Evolutionary conservation across 1,140 invertebrate genomes (phyloP).

Genomic region (Calephelis nemesis): DNA sequence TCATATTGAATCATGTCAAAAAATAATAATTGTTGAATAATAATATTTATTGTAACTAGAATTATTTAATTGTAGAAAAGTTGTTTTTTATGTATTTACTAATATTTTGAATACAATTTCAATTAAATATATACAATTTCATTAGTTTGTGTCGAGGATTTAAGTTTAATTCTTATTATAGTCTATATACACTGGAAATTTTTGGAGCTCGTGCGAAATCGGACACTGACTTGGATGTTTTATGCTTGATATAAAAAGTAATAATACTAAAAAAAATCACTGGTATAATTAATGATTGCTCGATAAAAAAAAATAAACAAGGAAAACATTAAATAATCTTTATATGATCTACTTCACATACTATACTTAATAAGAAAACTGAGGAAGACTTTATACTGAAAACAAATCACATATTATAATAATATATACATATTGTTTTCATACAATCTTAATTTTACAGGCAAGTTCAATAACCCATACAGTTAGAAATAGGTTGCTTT

Average conservation of each 20-base stretch:
- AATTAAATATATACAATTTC: conserved; percentile 5
- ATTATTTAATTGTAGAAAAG: too few species aligned
- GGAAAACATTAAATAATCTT: neutral
- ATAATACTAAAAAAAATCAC: neutral
- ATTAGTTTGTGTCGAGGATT: neutral
- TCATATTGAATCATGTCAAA: neutral
- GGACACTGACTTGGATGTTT: neutral
- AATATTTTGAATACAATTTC: neutral
- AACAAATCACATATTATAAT: conserved; percentile 8
- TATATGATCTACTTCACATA: neutral
- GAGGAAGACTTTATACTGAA: conserved; percentile 4
- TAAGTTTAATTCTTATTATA: neutral
- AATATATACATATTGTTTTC: conserved; percentile 8
- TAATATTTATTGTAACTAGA: too few species aligned
- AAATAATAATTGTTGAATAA: too few species aligned
- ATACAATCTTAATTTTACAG: conserved; percentile 6
- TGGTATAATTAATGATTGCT: neutral
- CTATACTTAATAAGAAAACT: neutral
- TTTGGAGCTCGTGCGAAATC: conserved; percentile 8
- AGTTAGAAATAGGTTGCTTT: too few species aligned
- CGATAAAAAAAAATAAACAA: conserved; percentile 2
- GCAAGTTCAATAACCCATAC: neutral
- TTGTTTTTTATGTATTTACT: too few species aligned
- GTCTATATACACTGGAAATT: conserved; percentile 3
- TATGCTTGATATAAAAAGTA: neutral